Base-by-base conservation (phyloP, 53 echinoderm and acorn worm genomes). In the Patiria pectinifera region DNA sequence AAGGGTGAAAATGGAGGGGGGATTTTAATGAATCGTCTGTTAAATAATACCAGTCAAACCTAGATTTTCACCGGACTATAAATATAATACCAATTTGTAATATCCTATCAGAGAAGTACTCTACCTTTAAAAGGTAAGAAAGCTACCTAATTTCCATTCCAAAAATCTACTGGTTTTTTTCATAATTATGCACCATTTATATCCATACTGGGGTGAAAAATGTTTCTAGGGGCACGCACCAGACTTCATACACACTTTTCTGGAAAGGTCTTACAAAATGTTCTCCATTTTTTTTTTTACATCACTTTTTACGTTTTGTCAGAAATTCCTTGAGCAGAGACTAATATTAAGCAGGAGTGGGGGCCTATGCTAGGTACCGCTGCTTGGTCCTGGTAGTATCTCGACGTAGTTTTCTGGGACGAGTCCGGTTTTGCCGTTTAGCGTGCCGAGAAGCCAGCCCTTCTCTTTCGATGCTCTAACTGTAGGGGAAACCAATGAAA, bases 391-490 rank as follows among this genome's bases (percentile, higher is more conserved):
- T 44, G 89, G 87, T 69, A 97, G 91, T 35, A 96, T 92, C 89
- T 98, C 96, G 81, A 98, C 97, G 69, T 98, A 98, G 92, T 98
- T 97, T 83, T 97, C 97, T 62, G 99, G 99, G 91, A 98, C 86
- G 58, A 98, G 93, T 24, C 99, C 97, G 45, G 96, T 98, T 93
- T 96, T 98, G 84, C 99, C 99, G 94, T 95, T 96, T 70, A 97
- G 86, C 26, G 99, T 98, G 19, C 99, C 99, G 13, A 95, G 89
- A 21, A 97, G 91, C 99, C 99, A 98, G 35, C 99, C 99, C 48
- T 96, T 90, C 88, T 98, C 99, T 82, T 98, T 98, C 74, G 99
- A 98, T 45, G 95, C 87, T 82, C 95, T 94, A 62, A 98, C 99
- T 98, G 92, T 45, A 16, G 77, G 61, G 84, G 85, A 88, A 53